phyloP scores from a whole-genome alignment of 2,113 vertebrate genomes.

The Mustela lutreola region DNA sequence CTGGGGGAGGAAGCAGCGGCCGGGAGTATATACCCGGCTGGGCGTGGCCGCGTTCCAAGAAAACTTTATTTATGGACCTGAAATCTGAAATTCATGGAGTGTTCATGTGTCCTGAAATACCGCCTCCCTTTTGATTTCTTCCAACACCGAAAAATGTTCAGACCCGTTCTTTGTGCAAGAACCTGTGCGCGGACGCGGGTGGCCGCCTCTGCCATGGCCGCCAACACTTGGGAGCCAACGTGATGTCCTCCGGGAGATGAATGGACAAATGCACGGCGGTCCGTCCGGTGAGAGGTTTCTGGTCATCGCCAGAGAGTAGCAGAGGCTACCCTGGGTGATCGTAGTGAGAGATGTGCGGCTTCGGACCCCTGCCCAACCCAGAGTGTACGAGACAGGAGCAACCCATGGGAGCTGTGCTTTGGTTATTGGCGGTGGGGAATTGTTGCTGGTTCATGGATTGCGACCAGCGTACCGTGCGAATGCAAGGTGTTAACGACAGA shows the following conservation, averaged over 20 bases:
- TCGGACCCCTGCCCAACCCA: accelerated
- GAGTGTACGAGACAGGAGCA: accelerated
- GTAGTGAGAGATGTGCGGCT: accelerated
- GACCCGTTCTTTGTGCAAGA: not conserved
- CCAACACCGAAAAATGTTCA: not conserved
- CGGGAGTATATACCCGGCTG: accelerated
- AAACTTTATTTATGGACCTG: not conserved
- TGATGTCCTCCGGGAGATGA: not conserved
- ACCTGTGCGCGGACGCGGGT: too few relatives aligned
- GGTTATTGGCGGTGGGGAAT: accelerated
- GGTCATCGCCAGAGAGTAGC: not conserved
- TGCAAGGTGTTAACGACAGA: not conserved
- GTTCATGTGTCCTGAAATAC: not conserved
- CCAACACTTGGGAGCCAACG: accelerated
- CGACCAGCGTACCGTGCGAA: accelerated
- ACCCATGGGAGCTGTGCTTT: accelerated
- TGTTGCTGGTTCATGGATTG: accelerated
- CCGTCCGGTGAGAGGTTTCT: not conserved
- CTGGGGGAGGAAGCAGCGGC: too few relatives aligned
- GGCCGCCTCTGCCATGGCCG: not conserved
- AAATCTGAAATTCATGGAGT: not conserved
- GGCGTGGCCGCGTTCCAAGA: not conserved
- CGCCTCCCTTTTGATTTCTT: not conserved
- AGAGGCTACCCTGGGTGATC: accelerated
- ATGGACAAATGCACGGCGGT: too few relatives aligned